phyloP scores from a whole-genome alignment of 2,888 invertebrate species.

The Lydus trimaculatus region DNA sequence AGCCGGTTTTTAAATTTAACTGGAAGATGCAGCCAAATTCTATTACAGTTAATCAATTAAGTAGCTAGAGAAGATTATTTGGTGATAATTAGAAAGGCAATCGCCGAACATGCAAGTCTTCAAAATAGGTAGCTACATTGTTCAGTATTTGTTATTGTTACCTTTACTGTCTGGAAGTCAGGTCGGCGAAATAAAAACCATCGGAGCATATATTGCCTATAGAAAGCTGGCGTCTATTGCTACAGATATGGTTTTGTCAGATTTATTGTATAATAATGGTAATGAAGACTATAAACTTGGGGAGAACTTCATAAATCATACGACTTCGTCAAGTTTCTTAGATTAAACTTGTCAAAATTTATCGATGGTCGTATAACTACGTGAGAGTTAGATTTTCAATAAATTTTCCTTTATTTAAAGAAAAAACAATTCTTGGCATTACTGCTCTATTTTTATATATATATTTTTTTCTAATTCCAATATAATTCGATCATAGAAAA shows the following conservation, averaged over 20 bases:
- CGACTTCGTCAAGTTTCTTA: not conserved
- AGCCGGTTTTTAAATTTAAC: too few species aligned
- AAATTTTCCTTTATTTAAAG: not conserved
- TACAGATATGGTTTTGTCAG: not conserved
- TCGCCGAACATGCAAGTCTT: too few species aligned
- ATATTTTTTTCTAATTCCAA: not conserved
- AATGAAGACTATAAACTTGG: not conserved
- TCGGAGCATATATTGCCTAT: not conserved
- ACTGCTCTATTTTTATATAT: not conserved
- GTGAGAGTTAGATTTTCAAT: not conserved
- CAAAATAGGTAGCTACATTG: too few species aligned
- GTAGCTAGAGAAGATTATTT: too few species aligned
- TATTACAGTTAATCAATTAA: too few species aligned
- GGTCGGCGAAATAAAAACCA: not conserved
- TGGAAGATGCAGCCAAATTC: too few species aligned
- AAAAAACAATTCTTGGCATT: not conserved
- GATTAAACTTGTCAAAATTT: constrained; percentile 9
- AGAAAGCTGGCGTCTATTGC: not conserved
- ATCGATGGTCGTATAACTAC: not conserved
- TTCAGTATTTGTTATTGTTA: too few species aligned
- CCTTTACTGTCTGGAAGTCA: not conserved
- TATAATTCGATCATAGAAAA: not conserved
- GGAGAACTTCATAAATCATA: not conserved
- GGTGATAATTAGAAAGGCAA: too few species aligned
- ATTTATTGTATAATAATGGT: constrained; percentile 7